phyloP scores from a whole-genome alignment of 2,888 invertebrate species.

The Ectemnius lituratus region DNA sequence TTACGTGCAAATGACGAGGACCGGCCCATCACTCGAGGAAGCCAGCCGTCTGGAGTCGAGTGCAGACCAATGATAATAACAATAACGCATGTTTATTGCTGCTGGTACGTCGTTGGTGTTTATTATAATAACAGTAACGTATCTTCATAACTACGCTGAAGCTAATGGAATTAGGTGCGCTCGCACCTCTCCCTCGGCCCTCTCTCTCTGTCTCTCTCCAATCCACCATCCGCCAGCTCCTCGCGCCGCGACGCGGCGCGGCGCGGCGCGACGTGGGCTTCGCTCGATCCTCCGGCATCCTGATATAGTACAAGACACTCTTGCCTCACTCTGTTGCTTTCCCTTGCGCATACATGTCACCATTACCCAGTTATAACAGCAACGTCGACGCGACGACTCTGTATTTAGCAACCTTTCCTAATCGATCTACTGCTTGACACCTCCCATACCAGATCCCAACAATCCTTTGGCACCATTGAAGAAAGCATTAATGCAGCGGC shows the following conservation, averaged over 20 bases:
- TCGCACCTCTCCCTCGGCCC: slow-evolving; percentile 24
- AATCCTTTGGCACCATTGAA: too few relatives aligned
- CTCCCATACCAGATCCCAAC: too few relatives aligned
- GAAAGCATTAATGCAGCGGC: too few relatives aligned
- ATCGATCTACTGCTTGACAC: too few relatives aligned
- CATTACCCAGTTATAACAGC: slow-evolving; percentile 45
- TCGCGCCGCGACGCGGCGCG: background rate
- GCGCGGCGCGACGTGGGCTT: background rate
- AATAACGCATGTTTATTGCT: slow-evolving; percentile 63
- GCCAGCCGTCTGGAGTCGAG: background rate
- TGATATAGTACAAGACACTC: slow-evolving; percentile 12
- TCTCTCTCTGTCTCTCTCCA: slow-evolving; percentile 46
- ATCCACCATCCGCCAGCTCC: slow-evolving; percentile 21
- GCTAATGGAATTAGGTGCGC: slow-evolving; percentile 67
- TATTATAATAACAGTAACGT: slow-evolving; percentile 64
- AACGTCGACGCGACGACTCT: slow-evolving; percentile 53
- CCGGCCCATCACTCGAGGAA: slow-evolving; percentile 6
- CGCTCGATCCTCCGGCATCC: background rate
- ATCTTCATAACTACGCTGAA: slow-evolving; percentile 62
- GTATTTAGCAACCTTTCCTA: slow-evolving; percentile 38
- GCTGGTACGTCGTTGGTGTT: slow-evolving; percentile 42
- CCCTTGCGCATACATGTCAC: slow-evolving; percentile 23
- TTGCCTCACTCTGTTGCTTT: slow-evolving; percentile 16
- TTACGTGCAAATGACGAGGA: slow-evolving; percentile 12
- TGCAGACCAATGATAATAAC: slow-evolving; percentile 62